Base-by-base conservation (phyloP, 2,888 invertebrate genomes). In the Troides aeacus region DNA sequence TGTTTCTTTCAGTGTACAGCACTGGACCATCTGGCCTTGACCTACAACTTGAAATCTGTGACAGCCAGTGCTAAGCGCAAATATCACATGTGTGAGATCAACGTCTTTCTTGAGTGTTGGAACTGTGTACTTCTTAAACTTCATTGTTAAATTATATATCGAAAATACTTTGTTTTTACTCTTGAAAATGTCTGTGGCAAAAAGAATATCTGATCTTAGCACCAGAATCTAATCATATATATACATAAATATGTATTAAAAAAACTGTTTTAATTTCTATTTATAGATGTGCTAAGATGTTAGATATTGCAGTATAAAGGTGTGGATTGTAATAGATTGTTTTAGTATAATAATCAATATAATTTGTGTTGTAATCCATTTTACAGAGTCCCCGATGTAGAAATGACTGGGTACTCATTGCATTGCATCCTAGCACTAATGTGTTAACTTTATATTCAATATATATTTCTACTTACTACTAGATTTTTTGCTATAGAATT, bases 271-370 rank as follows among this genome's bases (percentile, higher is more conserved):
- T 18, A 50, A 36, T 10, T 17, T 46, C 10, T 46, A 15, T 68
- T 64, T 64, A 36, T 69, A 60, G 46, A 83, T 80, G 82, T 86
- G 89, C 88, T 86, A 84, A 87, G 88, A 78, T 84, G 74, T 65
- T 76, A 82, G 81, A 85, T 83, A 81, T 84, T 85, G 76, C 72
- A 69, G 71, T 72, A 74, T 77, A 79, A 77, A 78, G 78, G 77
- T 85, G 83, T 84, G 79, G 79, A 83, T 84, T 84, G 81, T 84
- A 81, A 83, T 87, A 86, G 90, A 90, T 87, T 91, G 89, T 89
- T 90, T 81, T 84, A 86, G 82, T 85, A 81, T 82, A 82, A 77
- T 84, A 85, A 82, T 79, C 78, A 77, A 81, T 85, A 82, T 80
- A 81, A 75, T 82, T 84, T 86, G 82, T 84, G 78, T 86, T 81